Evolutionary conservation across 1,140 invertebrate species (phyloP).

Genomic region (Polyergus mexicanus): DNA sequence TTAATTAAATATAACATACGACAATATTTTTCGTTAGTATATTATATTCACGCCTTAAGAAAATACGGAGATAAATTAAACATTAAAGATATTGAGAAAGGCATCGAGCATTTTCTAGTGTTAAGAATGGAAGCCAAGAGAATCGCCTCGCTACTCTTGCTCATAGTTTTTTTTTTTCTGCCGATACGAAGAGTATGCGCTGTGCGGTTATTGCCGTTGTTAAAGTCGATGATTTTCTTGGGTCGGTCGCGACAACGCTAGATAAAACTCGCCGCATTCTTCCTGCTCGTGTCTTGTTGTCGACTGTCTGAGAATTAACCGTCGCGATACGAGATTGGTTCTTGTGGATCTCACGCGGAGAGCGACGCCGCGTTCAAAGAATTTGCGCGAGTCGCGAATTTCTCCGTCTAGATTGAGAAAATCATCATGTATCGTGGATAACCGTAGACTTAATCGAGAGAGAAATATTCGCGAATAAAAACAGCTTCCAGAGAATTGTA

Average conservation of each 20-base stretch:
- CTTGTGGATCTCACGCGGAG: slow-evolving; percentile 5
- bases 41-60: not conserved
- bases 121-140: slow-evolving; percentile 2
- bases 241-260: slow-evolving; percentile 23
- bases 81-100: not conserved
- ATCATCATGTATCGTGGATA: not conserved
- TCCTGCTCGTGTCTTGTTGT: slow-evolving; percentile 39
- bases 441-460: not conserved
- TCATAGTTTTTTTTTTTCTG: not conserved
- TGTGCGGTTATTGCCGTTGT: slow-evolving; percentile 57
- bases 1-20: not conserved
- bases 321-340: slow-evolving; percentile 42
- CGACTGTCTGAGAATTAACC: slow-evolving; percentile 39
- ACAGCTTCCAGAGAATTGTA: not conserved
- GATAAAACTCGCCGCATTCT: slow-evolving; percentile 25
- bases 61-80: not conserved
- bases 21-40: not conserved
- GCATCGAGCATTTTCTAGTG: not conserved
- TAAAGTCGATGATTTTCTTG: slow-evolving; percentile 55
- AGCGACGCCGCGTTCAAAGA: slow-evolving; percentile 13
- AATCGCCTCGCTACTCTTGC: not conserved
- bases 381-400: slow-evolving; percentile 33
- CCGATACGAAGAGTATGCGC: not conserved
- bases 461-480: slow-evolving; percentile 12
- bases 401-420: slow-evolving; percentile 7